Percentiles rank a stretch among this genome's conserved stretches.
Conservation (phyloP, 2,797 vertebrate species). For the Sebastiscus albofasciatus region DNA sequence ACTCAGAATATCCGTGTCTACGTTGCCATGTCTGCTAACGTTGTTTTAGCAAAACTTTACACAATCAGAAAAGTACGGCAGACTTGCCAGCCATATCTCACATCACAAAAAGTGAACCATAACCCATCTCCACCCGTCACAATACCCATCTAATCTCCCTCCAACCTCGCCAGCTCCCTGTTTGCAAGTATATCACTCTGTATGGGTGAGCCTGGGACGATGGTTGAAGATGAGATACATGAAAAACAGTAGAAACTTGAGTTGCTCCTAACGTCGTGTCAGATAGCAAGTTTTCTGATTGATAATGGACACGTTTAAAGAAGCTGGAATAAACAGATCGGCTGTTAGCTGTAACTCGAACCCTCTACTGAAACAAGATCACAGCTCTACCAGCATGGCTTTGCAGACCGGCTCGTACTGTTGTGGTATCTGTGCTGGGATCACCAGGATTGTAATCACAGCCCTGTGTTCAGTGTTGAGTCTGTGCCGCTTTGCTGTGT, state of each 20-base stretch:
- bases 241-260: conserved; percentile 18
- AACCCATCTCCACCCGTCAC: conserved; percentile 24
- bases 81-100: conserved; percentile 5
- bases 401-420: conserved; percentile 55
- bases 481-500: conserved; percentile 80
- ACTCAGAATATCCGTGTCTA: background rate
- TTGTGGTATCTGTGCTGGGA: conserved; percentile 71
- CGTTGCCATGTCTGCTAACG: conserved; percentile 27
- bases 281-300: conserved; percentile 22
- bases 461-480: conserved; percentile 73
- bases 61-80: conserved; percentile 14
- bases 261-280: conserved; percentile 41
- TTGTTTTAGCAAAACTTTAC: conserved; percentile 27
- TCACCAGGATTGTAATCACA: conserved; percentile 67
- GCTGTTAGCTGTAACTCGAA: conserved; percentile 56
- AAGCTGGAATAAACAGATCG: conserved; percentile 44
- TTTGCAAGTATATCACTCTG: conserved; percentile 23
- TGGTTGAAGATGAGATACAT: conserved; percentile 38
- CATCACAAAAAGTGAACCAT: conserved; percentile 19
- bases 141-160: conserved; percentile 39
- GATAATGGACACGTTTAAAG: conserved; percentile 51
- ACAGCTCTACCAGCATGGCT: conserved; percentile 77
- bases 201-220: conserved; percentile 19
- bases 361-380: conserved; percentile 54
- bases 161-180: conserved; percentile 1